A percentile compares a stretch with the other conserved stretches of the same genome.
These are phyloP conservation scores for Anarsia innoxiella DNA, from an alignment of 2,888 invertebrate species.

Conservation along the genomic window DNA sequence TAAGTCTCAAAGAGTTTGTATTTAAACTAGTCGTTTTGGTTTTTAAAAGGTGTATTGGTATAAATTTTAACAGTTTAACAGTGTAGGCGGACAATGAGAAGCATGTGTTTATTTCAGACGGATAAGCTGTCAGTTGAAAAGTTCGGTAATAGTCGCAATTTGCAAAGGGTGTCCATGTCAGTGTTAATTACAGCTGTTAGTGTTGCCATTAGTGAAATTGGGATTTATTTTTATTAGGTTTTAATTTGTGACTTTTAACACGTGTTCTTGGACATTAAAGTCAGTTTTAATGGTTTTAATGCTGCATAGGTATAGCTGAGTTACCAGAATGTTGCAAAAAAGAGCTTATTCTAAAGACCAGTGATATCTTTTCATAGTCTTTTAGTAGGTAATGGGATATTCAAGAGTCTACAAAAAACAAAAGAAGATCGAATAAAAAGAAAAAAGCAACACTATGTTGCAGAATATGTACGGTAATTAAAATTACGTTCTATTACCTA, in stretches of 20 bases:
- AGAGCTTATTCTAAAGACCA: too few species aligned
- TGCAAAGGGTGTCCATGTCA: conserved; percentile 21
- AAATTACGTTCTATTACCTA: too few species aligned
- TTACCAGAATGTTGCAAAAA: background rate
- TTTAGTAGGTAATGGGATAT: too few species aligned
- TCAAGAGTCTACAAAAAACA: too few species aligned
- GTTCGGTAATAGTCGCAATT: conserved; percentile 20
- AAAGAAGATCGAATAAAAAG: too few species aligned
- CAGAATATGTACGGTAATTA: too few species aligned
- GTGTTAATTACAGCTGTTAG: conserved; percentile 6
- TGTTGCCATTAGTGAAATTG: conserved; percentile 7
- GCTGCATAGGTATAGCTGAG: background rate
- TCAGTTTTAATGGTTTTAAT: background rate
- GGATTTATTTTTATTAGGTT: too few species aligned
- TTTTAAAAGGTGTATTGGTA: conserved; percentile 11
- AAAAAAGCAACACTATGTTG: too few species aligned
- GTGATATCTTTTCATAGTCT: too few species aligned
- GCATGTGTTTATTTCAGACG: conserved; percentile 23
- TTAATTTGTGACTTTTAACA: too few species aligned
- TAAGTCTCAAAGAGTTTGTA: too few species aligned
- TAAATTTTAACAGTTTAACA: conserved; percentile 31
- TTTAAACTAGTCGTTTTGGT: conserved; percentile 5
- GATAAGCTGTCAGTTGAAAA: conserved; percentile 9
- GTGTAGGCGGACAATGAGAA: conserved; percentile 30
- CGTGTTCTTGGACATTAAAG: background rate